A percentile compares a stretch with the other conserved stretches of the same genome.
Evolutionary conservation across 2,888 invertebrate genomes (phyloP).

Genomic region (Synanthedon tipuliformis): DNA sequence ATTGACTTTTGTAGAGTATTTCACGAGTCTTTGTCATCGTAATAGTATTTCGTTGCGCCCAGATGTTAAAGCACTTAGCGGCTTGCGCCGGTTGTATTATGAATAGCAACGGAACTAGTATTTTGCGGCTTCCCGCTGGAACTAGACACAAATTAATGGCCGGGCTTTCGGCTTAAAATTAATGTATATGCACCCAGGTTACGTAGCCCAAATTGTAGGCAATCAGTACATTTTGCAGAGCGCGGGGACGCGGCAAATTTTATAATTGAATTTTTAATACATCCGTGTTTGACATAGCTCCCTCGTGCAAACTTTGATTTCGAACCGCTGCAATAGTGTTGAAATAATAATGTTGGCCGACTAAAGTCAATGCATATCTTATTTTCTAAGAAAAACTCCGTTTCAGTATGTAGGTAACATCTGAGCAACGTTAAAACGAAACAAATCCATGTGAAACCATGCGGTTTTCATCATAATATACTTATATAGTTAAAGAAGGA

Average conservation of each 20-base stretch:
- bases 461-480: too few species aligned
- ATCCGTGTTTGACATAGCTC: constrained; percentile 8
- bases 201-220: constrained; percentile 59
- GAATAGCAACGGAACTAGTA: constrained; percentile 64
- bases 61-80: constrained; percentile 66
- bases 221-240: constrained; percentile 48
- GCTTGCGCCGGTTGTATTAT: constrained; percentile 64
- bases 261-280: constrained; percentile 55
- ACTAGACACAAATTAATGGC: constrained; percentile 65
- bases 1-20: constrained; percentile 13
- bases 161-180: constrained; percentile 64
- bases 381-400: too few species aligned
- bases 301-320: neutral
- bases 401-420: too few species aligned
- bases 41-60: constrained; percentile 56
- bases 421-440: too few species aligned
- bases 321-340: too few species aligned
- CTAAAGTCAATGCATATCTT: too few species aligned
- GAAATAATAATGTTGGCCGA: too few species aligned
- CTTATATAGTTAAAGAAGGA: too few species aligned
- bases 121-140: constrained; percentile 62
- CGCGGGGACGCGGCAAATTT: constrained; percentile 29
- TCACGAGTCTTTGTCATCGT: constrained; percentile 44
- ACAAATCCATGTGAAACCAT: too few species aligned
- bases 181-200: constrained; percentile 66